Base-by-base conservation (phyloP, 2,113 vertebrate genomes). In the Nesoenas mayeri region DNA sequence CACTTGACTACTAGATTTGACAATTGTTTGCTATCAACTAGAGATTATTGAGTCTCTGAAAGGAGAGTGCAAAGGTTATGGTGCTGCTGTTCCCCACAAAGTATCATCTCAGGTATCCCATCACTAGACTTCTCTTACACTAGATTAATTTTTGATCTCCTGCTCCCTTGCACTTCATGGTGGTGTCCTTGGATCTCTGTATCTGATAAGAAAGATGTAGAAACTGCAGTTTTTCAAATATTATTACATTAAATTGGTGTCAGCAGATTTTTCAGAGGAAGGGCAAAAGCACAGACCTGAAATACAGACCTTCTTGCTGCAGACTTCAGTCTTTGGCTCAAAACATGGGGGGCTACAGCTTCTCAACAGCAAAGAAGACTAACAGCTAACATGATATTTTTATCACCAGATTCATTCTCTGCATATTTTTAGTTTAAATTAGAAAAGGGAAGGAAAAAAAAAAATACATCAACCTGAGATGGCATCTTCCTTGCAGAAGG, bases 81-180 rank as follows among this genome's bases (percentile, higher is more conserved):
- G 28, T 71, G 51, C 29, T 85, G 47, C 21, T 81, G 25, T 54
- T 57, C 5, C 48, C 36, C 53, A 42, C 16, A 36, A 67, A 75
- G 10, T 25, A 8, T 15, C 5, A n/a, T 48, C 48, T 71, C 29
- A 31, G 29, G 24, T 75, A 11, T 29, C 14, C 28, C 32, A 51
- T 20, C 25, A 48, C 29, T 14, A 54, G 17, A 47, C n/a, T 4
- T 11, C 12, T 70, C 29, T 74, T 31, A 40, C 12, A 42, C 26
- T 29, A 83, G 22, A 56, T 17, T 11, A 9, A 24, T 36, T 9
- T 53, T 48, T 54, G 22, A 4, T 72, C n/a, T 58, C 54, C 28
- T 31, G 18, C 5, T 6, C 8, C 6, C 2, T 73, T 21, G 31
- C 11, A 20, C 28, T 42, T 78, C 44, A 60, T 1, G 0, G 1